These are phyloP conservation scores for Dexiosoma caninum DNA, from an alignment of 2,888 invertebrate species.

Conservation along the genomic window DNA sequence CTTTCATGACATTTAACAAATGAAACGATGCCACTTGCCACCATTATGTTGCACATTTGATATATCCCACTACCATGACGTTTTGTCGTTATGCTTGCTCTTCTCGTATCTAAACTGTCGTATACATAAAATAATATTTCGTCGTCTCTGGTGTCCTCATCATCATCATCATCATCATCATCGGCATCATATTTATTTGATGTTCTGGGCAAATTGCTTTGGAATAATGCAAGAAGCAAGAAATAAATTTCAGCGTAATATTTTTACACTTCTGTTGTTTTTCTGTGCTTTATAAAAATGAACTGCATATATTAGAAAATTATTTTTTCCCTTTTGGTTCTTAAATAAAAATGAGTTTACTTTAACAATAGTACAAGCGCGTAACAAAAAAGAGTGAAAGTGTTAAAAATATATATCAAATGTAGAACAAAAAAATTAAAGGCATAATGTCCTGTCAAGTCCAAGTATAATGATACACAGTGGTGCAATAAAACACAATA, in stretches of 20 bases:
- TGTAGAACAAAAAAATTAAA: conserved; percentile 4
- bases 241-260: conserved; percentile 5
- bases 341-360: background rate
- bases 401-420: background rate
- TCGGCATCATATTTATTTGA: background rate
- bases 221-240: conserved; percentile 20
- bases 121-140: too few relatives aligned
- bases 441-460: conserved; percentile 48
- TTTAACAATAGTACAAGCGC: background rate
- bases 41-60: conserved; percentile 54
- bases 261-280: background rate
- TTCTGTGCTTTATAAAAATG: background rate
- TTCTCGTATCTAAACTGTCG: background rate
- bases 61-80: conserved; percentile 1
- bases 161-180: background rate
- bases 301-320: background rate
- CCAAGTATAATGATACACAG: conserved; percentile 3
- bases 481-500: background rate
- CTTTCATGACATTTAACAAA: conserved; percentile 61
- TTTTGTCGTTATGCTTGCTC: background rate
- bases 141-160: background rate
- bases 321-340: background rate
- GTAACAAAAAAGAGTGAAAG: background rate
- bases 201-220: conserved; percentile 30
- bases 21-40: conserved; percentile 63